Percentiles rank a stretch among this genome's conserved stretches.
These are phyloP conservation scores for Cheilosia urbana DNA, from an alignment of 2,888 invertebrate species.

Conservation along the genomic window DNA sequence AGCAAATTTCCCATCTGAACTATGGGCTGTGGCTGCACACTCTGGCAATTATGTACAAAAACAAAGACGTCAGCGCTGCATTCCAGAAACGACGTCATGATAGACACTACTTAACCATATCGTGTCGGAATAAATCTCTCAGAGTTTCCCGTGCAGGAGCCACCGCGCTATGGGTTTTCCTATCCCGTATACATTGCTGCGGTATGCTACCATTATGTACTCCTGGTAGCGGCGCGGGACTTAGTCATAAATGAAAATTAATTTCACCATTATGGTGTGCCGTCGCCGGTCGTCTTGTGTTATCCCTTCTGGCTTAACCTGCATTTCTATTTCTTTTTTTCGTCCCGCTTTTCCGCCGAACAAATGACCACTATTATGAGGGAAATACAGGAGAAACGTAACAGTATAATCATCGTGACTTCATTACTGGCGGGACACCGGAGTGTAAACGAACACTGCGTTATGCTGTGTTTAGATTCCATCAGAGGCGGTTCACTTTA, in stretches of 20 bases:
- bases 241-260: conserved; percentile 71
- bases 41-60: conserved; percentile 32
- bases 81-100: conserved; percentile 53
- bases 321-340: conserved; percentile 2
- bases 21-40: conserved; percentile 28
- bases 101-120: conserved; percentile 58
- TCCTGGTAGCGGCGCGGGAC: conserved; percentile 2
- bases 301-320: conserved; percentile 52
- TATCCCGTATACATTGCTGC: neutral
- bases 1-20: conserved; percentile 63
- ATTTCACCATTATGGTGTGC: conserved; percentile 69
- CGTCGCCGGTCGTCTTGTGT: conserved; percentile 45
- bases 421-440: conserved; percentile 51
- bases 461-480: conserved; percentile 51
- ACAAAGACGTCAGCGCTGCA: conserved; percentile 32
- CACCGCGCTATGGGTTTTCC: conserved; percentile 11
- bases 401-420: conserved; percentile 58
- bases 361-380: conserved; percentile 65
- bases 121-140: conserved; percentile 59
- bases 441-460: conserved; percentile 59
- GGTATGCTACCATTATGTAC: neutral
- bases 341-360: conserved; percentile 28
- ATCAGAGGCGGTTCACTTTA: conserved; percentile 31
- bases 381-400: conserved; percentile 6
- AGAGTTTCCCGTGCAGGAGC: conserved; percentile 33